Percentiles rank a stretch among this genome's conserved stretches.
These are phyloP conservation scores for Trileptium ribeirensis DNA, from an alignment of 2,888 invertebrate species.

Conservation along the genomic window DNA sequence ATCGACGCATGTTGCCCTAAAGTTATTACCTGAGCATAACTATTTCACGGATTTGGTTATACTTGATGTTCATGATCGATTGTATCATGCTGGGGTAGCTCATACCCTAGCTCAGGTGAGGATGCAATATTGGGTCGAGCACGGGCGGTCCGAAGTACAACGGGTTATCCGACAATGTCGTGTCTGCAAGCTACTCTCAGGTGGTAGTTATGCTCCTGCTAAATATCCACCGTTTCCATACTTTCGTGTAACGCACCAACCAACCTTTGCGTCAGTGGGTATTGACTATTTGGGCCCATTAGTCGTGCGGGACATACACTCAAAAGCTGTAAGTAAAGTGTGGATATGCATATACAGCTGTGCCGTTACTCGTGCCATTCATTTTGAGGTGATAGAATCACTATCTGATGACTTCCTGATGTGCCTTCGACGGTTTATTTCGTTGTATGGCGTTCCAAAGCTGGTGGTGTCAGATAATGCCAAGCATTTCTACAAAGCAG, in stretches of 20 bases:
- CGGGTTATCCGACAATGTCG: neutral
- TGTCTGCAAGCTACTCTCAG: neutral
- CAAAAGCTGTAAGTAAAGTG: neutral
- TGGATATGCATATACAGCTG: neutral
- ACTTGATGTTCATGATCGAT: neutral
- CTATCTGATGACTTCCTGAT: neutral
- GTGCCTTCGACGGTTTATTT: neutral
- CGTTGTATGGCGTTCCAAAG: neutral
- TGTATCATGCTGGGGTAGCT: neutral
- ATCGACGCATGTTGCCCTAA: neutral
- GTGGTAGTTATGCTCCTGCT: neutral
- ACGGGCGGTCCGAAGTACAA: neutral
- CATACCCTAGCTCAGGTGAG: neutral
- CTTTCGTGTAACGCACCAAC: neutral
- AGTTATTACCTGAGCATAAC: neutral
- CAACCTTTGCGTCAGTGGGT: neutral
- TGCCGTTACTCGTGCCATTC: neutral
- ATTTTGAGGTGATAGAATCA: neutral
- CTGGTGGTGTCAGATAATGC: neutral
- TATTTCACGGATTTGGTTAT: neutral
- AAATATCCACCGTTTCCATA: neutral
- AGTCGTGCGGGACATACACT: neutral
- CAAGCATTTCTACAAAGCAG: neutral
- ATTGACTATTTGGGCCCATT: neutral
- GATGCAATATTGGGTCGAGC: neutral